Evolutionary conservation across 1,140 invertebrate genomes (phyloP), one percentile per base, ranked within the genome.

Genomic region (Cydia fagiglandana): DNA sequence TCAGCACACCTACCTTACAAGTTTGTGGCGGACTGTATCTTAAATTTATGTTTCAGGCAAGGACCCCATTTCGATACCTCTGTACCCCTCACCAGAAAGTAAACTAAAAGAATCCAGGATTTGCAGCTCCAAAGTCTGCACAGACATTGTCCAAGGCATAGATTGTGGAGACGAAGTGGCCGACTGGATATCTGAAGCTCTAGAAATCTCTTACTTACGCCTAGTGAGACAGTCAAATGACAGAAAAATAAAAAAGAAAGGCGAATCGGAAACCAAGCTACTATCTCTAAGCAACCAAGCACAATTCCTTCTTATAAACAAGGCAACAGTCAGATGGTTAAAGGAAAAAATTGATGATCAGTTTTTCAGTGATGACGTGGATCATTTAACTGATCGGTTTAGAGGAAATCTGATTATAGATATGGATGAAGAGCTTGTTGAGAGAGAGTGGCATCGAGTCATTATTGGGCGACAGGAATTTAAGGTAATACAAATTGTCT

Each of bases 241-340:
- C 2, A 86, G 92, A 79, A 73, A 78, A 56, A 80, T 87, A 64
- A 82, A 76, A 77, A 93, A 86, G 78, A 85, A 84, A 74, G 89
- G 85, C 38, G 56, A 77, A n/a, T 78, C 81, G 78, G 76, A 85
- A 93, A 90, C 7, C 80, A 88, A 30, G 78, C 84, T 94, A 73
- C 86, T 97, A 45, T 97, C 97, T 0, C 93, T 98, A 76, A 95
- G 96, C 4, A 99, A 98, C 91, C 95, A 98, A 94, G 97, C 97
- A 0, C 98, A 98, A 88, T 98, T 96, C 92, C 94, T 99, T 50
- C 87, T 99, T 24, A 93, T 99, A 15, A 98, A 96, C 86, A 91
- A 94, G 80, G 94, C 95, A 12, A 98, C 97, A 81, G 94, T 98
- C 5, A 86, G 93, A 78, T 96, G 95, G 94, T 93, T 97, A 56